These are phyloP conservation scores for Physocephala rufipes DNA, from an alignment of 2,888 invertebrate species.

Conservation along the genomic window DNA sequence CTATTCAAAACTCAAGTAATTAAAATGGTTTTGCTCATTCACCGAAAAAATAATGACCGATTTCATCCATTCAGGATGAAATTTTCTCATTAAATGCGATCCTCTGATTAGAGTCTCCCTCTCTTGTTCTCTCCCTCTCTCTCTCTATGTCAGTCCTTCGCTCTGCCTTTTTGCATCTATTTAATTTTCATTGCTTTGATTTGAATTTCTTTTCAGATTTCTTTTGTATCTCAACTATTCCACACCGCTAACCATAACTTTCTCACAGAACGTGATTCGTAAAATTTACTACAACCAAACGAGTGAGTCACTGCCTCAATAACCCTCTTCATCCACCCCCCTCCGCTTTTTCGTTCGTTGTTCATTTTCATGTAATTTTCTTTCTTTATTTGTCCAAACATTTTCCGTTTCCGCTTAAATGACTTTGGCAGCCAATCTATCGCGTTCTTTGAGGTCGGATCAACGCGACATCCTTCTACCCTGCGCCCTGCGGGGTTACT, in stretches of 20 bases:
- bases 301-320: slow-evolving; percentile 53
- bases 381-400: neutral
- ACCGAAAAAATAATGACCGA: neutral
- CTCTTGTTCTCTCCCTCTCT: too few species aligned
- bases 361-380: neutral
- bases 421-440: slow-evolving; percentile 55
- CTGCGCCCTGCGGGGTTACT: slow-evolving; percentile 62
- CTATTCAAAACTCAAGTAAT: neutral
- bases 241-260: slow-evolving; percentile 61
- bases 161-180: slow-evolving; percentile 5
- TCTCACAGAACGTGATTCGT: slow-evolving; percentile 61
- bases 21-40: neutral
- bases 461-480: slow-evolving; percentile 57
- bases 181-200: slow-evolving; percentile 13
- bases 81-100: slow-evolving; percentile 3
- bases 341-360: neutral
- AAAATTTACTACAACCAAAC: slow-evolving; percentile 65
- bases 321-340: neutral
- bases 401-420: slow-evolving; percentile 4
- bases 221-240: slow-evolving; percentile 60
- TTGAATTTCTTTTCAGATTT: slow-evolving; percentile 53
- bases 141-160: slow-evolving; percentile 31
- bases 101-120: too few species aligned
- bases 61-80: neutral
- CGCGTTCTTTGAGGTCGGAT: slow-evolving; percentile 53